Conservation (phyloP, 1,140 invertebrate genomes). For the Bombus confusus region DNA sequence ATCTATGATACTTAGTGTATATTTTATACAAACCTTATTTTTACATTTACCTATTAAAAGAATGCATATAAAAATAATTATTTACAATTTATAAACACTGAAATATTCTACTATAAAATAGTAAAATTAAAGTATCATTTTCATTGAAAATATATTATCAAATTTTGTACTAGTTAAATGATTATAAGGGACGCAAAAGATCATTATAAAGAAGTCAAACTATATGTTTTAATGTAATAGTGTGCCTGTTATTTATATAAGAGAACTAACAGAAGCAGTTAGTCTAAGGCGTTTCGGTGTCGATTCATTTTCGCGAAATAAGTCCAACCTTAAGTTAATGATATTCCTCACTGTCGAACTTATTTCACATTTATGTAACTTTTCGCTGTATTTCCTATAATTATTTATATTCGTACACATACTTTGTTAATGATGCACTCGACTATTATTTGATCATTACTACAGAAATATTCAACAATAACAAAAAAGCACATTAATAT, state of each 20-base stretch:
- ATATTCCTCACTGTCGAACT: neutral
- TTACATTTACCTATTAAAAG: too few species aligned
- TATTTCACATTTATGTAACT: neutral
- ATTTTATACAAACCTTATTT: too few species aligned
- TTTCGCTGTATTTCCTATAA: neutral
- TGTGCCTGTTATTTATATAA: neutral
- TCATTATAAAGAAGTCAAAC: neutral
- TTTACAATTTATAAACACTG: too few species aligned
- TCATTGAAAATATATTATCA: neutral
- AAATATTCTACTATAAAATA: too few species aligned
- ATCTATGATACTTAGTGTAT: neutral
- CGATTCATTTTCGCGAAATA: neutral
- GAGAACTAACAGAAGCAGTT: neutral
- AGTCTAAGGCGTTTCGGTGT: neutral
- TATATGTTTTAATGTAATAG: neutral
- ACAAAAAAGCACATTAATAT: too few species aligned
- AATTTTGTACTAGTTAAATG: neutral
- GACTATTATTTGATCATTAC: too few species aligned
- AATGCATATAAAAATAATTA: too few species aligned
- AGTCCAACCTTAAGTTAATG: neutral
- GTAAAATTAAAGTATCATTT: neutral
- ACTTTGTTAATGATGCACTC: too few species aligned
- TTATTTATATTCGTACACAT: neutral
- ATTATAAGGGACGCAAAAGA: neutral
- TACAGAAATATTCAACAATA: too few species aligned